phyloP scores from a whole-genome alignment of 2,113 vertebrate genomes.

The Centrocercus urophasianus region DNA sequence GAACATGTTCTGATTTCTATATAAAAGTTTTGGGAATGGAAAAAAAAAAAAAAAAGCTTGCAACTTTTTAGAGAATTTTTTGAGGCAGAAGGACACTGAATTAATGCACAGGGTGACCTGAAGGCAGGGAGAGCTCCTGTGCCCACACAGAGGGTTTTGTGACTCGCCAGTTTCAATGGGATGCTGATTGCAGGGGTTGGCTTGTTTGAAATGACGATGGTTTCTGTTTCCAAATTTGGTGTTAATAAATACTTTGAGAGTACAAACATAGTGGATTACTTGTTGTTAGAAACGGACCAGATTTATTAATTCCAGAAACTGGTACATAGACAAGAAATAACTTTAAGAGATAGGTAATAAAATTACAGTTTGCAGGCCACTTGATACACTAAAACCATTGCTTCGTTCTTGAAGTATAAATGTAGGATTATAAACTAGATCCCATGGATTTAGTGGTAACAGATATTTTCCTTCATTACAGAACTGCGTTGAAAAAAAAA shows the following conservation, averaged over 20 bases:
- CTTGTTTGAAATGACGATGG: neutral
- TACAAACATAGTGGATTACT: neutral
- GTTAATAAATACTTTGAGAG: neutral
- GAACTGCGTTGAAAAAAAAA: neutral
- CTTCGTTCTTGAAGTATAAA: neutral
- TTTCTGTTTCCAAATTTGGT: neutral
- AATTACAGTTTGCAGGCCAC: neutral
- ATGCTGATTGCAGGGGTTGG: neutral
- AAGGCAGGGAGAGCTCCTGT: neutral
- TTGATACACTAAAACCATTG: neutral
- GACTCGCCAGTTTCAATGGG: neutral
- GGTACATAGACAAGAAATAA: neutral
- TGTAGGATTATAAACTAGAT: neutral
- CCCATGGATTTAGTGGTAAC: neutral
- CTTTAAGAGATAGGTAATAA: neutral
- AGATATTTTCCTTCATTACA: neutral
- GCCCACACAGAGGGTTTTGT: neutral
- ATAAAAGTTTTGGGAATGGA: neutral
- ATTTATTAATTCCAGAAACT: neutral
- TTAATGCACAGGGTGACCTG: neutral
- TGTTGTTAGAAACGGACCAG: neutral
- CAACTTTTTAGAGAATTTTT: neutral
- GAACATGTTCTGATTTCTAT: neutral
- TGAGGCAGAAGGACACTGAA: neutral
- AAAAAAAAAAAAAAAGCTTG: neutral